Conservation (phyloP, 2,888 invertebrate species). For the Leucania comma region DNA sequence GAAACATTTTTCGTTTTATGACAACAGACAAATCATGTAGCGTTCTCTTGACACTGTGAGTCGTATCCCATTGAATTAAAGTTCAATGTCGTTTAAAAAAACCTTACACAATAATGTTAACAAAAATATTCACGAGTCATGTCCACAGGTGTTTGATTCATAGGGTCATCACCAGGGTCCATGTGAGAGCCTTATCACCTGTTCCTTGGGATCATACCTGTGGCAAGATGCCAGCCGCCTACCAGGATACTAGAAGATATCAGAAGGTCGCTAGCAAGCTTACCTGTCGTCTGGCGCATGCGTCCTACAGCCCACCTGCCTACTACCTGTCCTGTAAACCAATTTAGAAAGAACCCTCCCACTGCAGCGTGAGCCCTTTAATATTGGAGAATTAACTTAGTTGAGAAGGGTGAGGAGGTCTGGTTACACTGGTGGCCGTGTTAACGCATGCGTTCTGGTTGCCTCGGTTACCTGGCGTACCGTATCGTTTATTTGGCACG, state of each 20-base stretch:
- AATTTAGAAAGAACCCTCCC: constrained; percentile 69
- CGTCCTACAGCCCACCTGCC: constrained; percentile 86
- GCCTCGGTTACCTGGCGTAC: constrained; percentile 71
- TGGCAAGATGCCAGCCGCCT: constrained; percentile 90
- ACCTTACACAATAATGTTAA: constrained; percentile 11
- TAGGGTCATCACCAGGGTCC: constrained; percentile 79
- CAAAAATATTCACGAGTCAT: constrained; percentile 36
- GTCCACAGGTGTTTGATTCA: constrained; percentile 49
- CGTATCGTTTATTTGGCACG: constrained; percentile 70
- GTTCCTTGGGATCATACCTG: constrained; percentile 88
- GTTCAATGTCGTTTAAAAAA: constrained; percentile 25
- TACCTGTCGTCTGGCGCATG: constrained; percentile 89
- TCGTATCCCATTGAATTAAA: constrained; percentile 35
- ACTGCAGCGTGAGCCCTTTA: constrained; percentile 36
- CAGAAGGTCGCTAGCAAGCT: constrained; percentile 72
- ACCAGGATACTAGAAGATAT: constrained; percentile 80
- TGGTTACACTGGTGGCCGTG: constrained; percentile 62
- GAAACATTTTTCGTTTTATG: constrained; percentile 6
- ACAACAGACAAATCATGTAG: background rate
- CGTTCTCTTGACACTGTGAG: background rate
- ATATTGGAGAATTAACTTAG: constrained; percentile 48
- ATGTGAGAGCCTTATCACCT: constrained; percentile 80
- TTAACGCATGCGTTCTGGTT: constrained; percentile 73
- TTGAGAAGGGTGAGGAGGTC: constrained; percentile 62
- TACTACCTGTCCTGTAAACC: constrained; percentile 79